Evolutionary conservation across 1,140 invertebrate genomes (phyloP).

Genomic region (Apis dorsata): DNA sequence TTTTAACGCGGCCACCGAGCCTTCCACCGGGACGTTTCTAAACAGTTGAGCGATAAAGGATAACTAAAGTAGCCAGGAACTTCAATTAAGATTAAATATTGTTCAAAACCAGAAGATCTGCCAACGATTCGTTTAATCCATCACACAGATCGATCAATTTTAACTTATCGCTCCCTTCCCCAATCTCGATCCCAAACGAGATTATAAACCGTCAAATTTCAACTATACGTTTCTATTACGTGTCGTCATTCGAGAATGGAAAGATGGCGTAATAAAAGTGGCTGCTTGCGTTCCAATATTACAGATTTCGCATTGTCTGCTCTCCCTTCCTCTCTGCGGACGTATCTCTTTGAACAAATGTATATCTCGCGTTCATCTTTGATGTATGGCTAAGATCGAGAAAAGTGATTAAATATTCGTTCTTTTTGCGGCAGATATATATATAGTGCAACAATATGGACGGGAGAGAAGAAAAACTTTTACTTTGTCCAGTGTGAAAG

Average conservation of each 20-base stretch:
- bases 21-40: background rate
- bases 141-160: slow-evolving; percentile 44
- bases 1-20: slow-evolving; percentile 16
- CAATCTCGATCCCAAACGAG: background rate
- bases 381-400: background rate
- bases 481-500: background rate
- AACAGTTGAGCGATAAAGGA: slow-evolving; percentile 22
- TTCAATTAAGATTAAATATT: slow-evolving; percentile 51
- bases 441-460: background rate
- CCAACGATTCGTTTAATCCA: slow-evolving; percentile 28
- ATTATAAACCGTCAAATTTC: slow-evolving; percentile 25
- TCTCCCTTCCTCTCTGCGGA: background rate
- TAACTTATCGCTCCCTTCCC: background rate
- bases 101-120: slow-evolving; percentile 19
- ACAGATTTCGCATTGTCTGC: background rate
- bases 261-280: background rate
- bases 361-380: background rate
- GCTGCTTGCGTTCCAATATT: background rate
- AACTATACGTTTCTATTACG: background rate
- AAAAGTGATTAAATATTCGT: background rate
- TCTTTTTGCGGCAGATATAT: background rate
- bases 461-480: background rate
- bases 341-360: background rate
- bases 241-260: background rate
- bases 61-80: slow-evolving; percentile 15